These are phyloP conservation scores for Mythimna albipuncta DNA, from an alignment of 2,888 invertebrate species.

Conservation along the genomic window DNA sequence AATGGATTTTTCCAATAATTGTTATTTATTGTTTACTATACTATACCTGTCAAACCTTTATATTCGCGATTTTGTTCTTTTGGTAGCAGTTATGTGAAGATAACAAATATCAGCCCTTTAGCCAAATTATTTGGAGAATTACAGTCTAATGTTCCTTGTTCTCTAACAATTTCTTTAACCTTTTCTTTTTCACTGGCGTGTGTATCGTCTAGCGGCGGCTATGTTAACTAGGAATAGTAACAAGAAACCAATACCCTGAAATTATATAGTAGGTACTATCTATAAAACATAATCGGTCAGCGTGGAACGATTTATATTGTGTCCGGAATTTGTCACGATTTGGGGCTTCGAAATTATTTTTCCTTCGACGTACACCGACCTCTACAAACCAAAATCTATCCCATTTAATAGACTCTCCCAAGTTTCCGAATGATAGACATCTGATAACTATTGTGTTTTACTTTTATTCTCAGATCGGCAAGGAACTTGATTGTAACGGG, in stretches of 20 bases:
- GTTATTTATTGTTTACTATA: not conserved
- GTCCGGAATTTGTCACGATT: constrained; percentile 15
- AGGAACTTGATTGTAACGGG: constrained; percentile 14
- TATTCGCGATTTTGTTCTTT: not conserved
- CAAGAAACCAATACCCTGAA: not conserved
- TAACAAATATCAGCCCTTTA: not conserved
- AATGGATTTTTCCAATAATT: not conserved
- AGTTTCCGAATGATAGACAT: constrained; percentile 25
- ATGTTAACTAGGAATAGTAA: constrained; percentile 6
- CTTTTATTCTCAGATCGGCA: constrained; percentile 31
- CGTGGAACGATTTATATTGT: constrained; percentile 8
- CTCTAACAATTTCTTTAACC: not conserved
- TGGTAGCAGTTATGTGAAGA: not conserved
- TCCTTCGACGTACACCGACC: not conserved
- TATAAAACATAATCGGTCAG: constrained; percentile 3
- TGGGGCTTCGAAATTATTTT: constrained; percentile 5
- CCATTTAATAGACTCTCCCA: constrained; percentile 20
- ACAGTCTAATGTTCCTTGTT: not conserved
- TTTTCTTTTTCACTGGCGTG: not conserved
- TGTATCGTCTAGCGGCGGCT: not conserved
- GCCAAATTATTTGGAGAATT: not conserved
- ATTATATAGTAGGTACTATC: not conserved
- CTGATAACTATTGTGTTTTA: constrained; percentile 32
- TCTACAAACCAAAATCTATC: constrained; percentile 18
- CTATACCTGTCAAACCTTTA: not conserved